Evolutionary conservation across 1,140 invertebrate genomes (phyloP).

Genomic region (Drosophila kohkoa): DNA sequence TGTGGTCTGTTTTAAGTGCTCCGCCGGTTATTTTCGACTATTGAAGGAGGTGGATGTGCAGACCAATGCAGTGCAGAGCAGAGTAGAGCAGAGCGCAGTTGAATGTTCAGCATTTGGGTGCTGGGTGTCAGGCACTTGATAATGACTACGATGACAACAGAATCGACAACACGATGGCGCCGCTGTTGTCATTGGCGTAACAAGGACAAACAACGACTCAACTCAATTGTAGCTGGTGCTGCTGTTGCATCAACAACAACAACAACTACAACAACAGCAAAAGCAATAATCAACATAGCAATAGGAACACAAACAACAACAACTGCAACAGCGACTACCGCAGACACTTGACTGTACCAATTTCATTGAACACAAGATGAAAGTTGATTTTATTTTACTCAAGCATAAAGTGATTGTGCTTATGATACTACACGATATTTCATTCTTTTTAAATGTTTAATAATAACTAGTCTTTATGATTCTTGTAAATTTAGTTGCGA

Average conservation of each 20-base stretch:
- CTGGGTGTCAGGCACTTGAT: slow-evolving; percentile 65
- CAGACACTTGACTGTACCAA: slow-evolving; percentile 41
- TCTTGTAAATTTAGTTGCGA: no score
- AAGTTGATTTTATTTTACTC: slow-evolving; percentile 25
- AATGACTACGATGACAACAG: slow-evolving; percentile 74
- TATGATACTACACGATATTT: no score
- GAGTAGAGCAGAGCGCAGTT: no score
- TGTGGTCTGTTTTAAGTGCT: slow-evolving; percentile 80
- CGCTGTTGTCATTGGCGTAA: slow-evolving; percentile 43
- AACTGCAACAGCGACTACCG: slow-evolving; percentile 13
- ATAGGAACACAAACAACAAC: neutral
- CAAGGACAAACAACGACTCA: slow-evolving; percentile 22
- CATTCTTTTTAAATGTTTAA: no score
- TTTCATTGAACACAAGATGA: slow-evolving; percentile 52
- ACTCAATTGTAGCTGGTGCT: slow-evolving; percentile 29
- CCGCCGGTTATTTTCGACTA: slow-evolving; percentile 71
- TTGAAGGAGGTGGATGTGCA: slow-evolving; percentile 39
- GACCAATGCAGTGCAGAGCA: no score
- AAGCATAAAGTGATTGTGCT: neutral
- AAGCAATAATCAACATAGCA: no score
- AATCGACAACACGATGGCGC: slow-evolving; percentile 32
- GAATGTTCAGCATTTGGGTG: neutral
- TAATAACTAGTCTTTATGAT: no score
- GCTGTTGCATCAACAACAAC: slow-evolving; percentile 23
- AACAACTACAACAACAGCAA: slow-evolving; percentile 17